A percentile compares a stretch with the other conserved stretches of the same genome.
Evolutionary conservation across 2,113 vertebrate genomes (phyloP).

Genomic region (Centropus bengalensis): DNA sequence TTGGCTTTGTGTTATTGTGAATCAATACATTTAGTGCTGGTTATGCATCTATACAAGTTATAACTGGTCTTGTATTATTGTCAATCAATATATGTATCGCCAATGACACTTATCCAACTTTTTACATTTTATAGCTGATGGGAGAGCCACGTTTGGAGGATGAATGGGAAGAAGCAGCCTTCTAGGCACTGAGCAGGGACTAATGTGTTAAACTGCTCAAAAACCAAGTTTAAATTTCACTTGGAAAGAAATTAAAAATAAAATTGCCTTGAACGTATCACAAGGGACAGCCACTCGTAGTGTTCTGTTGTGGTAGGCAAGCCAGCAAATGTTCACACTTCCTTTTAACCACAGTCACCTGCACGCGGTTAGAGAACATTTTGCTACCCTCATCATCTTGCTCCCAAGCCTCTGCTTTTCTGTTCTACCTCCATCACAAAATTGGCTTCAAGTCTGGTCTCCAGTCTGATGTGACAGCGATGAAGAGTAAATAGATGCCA

Average conservation of each 20-base stretch:
- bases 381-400: constrained; percentile 19
- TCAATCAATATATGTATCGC: neutral
- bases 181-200: neutral
- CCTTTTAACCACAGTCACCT: constrained; percentile 55
- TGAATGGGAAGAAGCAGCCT: neutral
- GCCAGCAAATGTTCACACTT: constrained; percentile 62
- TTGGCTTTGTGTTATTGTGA: neutral
- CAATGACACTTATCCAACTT: neutral
- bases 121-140: neutral
- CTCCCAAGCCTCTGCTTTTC: constrained; percentile 20
- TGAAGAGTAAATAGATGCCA: constrained; percentile 1
- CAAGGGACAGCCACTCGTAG: constrained; percentile 8
- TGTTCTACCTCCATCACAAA: neutral
- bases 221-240: constrained; percentile 17
- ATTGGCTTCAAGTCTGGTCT: constrained; percentile 15
- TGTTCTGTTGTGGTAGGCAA: constrained; percentile 51
- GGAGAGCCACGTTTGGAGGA: neutral
- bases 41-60: neutral
- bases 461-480: constrained; percentile 15
- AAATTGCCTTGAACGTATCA: neutral
- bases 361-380: constrained; percentile 11
- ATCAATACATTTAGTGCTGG: neutral
- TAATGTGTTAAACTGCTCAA: constrained; percentile 42
- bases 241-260: constrained; percentile 38
- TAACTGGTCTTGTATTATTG: neutral